A percentile compares a stretch with the other conserved stretches of the same genome.
Evolutionary conservation across 2,113 vertebrate species (phyloP).

Genomic region (Podilymbus podiceps): DNA sequence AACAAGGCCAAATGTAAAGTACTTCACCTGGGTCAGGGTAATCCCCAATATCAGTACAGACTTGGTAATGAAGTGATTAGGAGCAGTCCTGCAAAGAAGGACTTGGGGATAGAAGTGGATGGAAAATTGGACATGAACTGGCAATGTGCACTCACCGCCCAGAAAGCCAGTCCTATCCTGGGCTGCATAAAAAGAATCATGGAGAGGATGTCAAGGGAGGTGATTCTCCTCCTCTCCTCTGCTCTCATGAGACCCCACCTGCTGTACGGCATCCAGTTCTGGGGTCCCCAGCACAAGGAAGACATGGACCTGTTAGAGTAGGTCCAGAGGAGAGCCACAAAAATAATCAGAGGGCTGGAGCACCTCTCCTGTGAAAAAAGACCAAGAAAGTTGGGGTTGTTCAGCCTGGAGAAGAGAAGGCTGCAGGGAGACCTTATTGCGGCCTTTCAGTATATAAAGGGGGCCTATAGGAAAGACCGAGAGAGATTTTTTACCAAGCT

Average conservation of each 20-base stretch:
- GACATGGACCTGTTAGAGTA: not conserved
- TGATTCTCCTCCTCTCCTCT: not conserved
- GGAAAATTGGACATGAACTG: not conserved
- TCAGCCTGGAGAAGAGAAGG: not conserved
- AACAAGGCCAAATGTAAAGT: not conserved
- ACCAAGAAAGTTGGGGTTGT: not conserved
- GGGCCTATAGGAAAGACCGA: not conserved
- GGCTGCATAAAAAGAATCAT: not conserved
- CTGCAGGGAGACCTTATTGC: fast-evolving
- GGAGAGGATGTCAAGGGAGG: not conserved
- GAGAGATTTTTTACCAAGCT: not conserved
- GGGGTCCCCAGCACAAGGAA: not conserved
- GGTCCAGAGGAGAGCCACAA: not conserved
- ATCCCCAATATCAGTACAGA: not conserved
- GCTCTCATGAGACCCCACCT: not conserved
- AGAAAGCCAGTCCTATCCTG: not conserved
- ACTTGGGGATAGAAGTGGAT: not conserved
- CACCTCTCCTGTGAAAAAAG: not conserved
- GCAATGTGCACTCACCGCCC: not conserved
- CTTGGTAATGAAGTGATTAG: not conserved
- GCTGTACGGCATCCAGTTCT: not conserved
- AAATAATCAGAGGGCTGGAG: not conserved
- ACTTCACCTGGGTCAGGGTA: not conserved
- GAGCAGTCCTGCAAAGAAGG: not conserved
- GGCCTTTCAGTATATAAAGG: not conserved